Evolutionary conservation across 2,113 vertebrate species (phyloP).

Genomic region (Dicerorhinus sumatrensis): DNA sequence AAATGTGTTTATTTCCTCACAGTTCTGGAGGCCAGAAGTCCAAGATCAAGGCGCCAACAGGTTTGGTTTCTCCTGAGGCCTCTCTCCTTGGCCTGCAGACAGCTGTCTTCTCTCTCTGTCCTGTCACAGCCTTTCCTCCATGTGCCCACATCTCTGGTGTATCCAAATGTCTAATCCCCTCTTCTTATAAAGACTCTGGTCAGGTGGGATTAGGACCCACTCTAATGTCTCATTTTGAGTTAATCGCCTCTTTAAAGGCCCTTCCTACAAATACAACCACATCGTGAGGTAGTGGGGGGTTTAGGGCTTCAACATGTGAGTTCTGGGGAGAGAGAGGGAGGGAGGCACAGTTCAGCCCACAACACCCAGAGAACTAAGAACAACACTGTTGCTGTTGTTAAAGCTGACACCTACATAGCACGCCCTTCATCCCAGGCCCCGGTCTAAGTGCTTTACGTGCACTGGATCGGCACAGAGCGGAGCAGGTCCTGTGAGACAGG

Average conservation of each 20-base stretch:
- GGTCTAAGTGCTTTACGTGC: background rate
- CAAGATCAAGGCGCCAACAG: background rate
- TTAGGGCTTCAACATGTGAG: background rate
- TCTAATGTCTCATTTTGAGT: background rate
- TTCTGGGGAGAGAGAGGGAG: too few species aligned
- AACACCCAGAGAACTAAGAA: background rate
- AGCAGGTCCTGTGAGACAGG: background rate
- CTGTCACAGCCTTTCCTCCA: background rate
- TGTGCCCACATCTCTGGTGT: too few species aligned
- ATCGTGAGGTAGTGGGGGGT: background rate
- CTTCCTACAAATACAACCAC: background rate
- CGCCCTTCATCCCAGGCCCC: background rate
- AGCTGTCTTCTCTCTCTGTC: background rate
- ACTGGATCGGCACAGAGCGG: background rate
- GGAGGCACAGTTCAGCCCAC: background rate
- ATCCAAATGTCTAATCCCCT: too few species aligned
- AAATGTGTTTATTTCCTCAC: background rate
- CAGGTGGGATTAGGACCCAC: background rate
- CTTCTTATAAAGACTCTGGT: background rate
- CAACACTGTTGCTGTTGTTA: background rate
- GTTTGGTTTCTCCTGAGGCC: background rate
- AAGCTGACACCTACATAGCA: background rate
- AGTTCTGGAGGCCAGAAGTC: background rate
- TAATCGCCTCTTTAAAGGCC: background rate
- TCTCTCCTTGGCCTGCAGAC: background rate